A percentile compares a stretch with the other conserved stretches of the same genome.
Evolutionary conservation across 2,888 invertebrate genomes (phyloP).

Genomic region (Archaeoteleia sp.): DNA sequence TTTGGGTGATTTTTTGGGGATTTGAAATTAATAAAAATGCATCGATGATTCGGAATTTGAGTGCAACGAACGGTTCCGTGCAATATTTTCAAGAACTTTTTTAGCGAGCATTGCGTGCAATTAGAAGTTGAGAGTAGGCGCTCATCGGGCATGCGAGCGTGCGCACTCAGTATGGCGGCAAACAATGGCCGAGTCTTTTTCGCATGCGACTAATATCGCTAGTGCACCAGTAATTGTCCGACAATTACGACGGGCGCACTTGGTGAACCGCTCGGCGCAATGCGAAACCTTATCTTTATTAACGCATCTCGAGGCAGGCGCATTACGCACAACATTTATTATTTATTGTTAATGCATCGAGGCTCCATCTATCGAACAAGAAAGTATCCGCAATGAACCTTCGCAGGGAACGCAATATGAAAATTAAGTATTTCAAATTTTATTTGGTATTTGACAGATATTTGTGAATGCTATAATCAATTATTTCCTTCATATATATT

Average conservation of each 20-base stretch:
- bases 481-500: too few species aligned
- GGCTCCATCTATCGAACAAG: neutral
- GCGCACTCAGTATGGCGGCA: conserved; percentile 51
- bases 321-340: conserved; percentile 26
- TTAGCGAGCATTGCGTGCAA: conserved; percentile 58
- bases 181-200: conserved; percentile 64
- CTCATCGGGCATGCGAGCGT: conserved; percentile 27
- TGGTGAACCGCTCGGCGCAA: conserved; percentile 35
- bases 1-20: too few species aligned
- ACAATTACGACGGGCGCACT: conserved; percentile 61
- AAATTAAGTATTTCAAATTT: too few species aligned
- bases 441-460: too few species aligned
- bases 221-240: conserved; percentile 63
- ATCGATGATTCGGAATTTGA: conserved; percentile 31
- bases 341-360: conserved; percentile 31
- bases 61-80: too few species aligned
- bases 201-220: conserved; percentile 65
- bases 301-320: conserved; percentile 55
- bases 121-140: conserved; percentile 57
- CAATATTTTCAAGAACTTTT: conserved; percentile 52
- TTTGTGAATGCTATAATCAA: too few species aligned
- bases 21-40: too few species aligned
- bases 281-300: conserved; percentile 59
- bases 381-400: too few species aligned
- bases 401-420: too few species aligned